These are phyloP conservation scores for Lepidotrigona ventralis DNA, from an alignment of 1,140 invertebrate species.

Conservation along the genomic window DNA sequence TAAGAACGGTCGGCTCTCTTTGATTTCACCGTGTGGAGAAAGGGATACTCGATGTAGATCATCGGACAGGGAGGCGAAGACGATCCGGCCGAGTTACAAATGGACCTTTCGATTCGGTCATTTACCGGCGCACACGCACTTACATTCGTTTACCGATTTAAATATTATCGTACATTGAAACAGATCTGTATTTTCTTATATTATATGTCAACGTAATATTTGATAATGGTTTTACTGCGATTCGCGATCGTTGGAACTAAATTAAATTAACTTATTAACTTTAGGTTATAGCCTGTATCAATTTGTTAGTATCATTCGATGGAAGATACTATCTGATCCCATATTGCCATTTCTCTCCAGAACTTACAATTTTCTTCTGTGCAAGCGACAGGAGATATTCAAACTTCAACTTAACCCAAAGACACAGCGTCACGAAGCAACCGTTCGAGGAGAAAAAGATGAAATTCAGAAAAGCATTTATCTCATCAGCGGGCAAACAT, in stretches of 20 bases:
- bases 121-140: slow-evolving; percentile 44
- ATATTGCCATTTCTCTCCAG: too few relatives aligned
- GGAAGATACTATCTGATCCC: too few relatives aligned
- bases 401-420: background rate
- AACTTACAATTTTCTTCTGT: background rate
- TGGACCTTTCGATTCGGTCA: slow-evolving; percentile 57
- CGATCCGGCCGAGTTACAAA: slow-evolving; percentile 57
- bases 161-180: background rate
- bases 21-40: slow-evolving; percentile 68
- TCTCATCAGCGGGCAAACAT: slow-evolving; percentile 24
- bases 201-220: too few relatives aligned
- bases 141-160: slow-evolving; percentile 36
- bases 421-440: background rate
- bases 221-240: too few relatives aligned
- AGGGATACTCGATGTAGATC: slow-evolving; percentile 58
- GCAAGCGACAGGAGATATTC: too few relatives aligned
- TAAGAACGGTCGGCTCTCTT: slow-evolving; percentile 73
- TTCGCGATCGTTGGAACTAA: too few relatives aligned
- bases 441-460: background rate
- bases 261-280: too few relatives aligned
- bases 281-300: too few relatives aligned
- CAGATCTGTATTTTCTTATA: too few relatives aligned
- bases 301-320: too few relatives aligned
- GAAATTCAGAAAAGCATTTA: slow-evolving; percentile 26
- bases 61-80: slow-evolving; percentile 45